phyloP scores from a whole-genome alignment of 2,113 vertebrate genomes.

The Lipotes vexillifer region DNA sequence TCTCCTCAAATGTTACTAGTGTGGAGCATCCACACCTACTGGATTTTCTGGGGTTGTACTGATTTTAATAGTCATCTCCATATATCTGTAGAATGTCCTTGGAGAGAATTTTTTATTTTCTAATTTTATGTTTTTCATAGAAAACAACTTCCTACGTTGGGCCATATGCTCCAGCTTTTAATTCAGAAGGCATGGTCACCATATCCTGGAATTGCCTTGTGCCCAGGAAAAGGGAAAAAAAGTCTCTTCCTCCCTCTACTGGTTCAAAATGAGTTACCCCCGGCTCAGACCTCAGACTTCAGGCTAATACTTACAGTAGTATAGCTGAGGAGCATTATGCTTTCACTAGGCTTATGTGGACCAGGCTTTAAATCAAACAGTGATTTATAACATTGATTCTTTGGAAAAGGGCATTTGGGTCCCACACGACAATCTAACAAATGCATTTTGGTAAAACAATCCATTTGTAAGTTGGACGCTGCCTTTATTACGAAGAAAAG shows the following conservation, averaged over 20 bases:
- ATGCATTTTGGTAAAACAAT: slow-evolving; percentile 34
- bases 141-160: neutral
- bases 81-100: neutral
- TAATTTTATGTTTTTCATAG: neutral
- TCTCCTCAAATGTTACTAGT: neutral
- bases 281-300: neutral
- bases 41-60: neutral
- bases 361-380: slow-evolving; percentile 29
- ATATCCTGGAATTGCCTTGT: neutral
- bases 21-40: neutral
- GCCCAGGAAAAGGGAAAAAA: neutral
- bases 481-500: neutral
- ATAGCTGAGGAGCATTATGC: neutral
- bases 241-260: neutral
- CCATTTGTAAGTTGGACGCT: neutral
- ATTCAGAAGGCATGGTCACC: neutral
- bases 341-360: neutral
- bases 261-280: neutral
- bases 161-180: neutral
- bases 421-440: slow-evolving; percentile 27
- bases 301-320: neutral
- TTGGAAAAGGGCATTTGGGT: slow-evolving; percentile 7
- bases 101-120: neutral
- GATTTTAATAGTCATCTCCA: neutral
- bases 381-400: slow-evolving; percentile 44